Evolutionary conservation across 2,113 vertebrate genomes (phyloP).

Genomic region (Chrysochloris asiatica): DNA sequence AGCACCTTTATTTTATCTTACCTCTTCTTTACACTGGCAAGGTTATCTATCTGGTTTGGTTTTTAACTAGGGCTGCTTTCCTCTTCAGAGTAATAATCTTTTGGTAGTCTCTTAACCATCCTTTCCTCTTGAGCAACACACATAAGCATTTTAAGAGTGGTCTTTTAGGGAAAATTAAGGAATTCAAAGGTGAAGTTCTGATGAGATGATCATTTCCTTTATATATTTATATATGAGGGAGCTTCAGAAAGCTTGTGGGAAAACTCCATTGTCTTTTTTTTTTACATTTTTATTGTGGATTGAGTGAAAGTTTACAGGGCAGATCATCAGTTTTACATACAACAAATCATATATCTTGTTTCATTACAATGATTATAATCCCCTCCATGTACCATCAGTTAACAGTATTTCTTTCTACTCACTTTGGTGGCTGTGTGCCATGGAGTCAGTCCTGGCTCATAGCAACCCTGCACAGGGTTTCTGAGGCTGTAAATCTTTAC

Average conservation of each 20-base stretch:
- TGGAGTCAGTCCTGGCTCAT: no score
- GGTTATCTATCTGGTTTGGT: neutral
- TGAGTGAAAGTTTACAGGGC: no score
- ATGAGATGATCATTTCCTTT: constrained; percentile 8
- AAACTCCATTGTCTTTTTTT: neutral
- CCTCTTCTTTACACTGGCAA: neutral
- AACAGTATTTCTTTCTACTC: no score
- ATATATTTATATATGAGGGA: neutral
- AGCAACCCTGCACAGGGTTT: no score
- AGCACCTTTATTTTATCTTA: neutral
- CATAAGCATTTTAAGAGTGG: neutral
- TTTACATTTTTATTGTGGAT: no score
- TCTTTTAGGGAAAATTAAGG: constrained; percentile 17
- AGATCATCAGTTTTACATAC: no score
- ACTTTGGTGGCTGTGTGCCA: no score
- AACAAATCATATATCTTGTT: no score
- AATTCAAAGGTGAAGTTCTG: constrained; percentile 25
- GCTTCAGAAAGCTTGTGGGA: neutral
- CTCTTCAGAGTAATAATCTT: neutral
- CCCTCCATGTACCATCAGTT: no score
- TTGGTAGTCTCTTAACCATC: neutral
- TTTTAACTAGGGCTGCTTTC: constrained; percentile 16
- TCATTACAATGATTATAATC: no score
- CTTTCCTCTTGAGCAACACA: neutral
- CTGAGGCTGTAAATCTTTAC: no score